Evolutionary conservation across 53 echinoderm and acorn worm species (phyloP).

Genomic region (Temnopleurus reevesii): DNA sequence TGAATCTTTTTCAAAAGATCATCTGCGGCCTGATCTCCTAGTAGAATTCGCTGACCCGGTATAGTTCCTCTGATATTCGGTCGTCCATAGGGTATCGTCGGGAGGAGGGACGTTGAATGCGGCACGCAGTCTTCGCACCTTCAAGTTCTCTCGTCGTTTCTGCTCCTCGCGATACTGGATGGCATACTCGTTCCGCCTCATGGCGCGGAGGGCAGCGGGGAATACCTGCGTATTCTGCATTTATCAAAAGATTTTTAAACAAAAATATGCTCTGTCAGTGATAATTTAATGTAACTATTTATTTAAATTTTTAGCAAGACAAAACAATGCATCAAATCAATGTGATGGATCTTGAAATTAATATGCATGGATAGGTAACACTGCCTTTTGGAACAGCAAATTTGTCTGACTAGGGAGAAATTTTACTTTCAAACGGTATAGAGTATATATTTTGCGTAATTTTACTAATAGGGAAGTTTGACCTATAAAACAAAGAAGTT

Average conservation of each 20-base stretch:
- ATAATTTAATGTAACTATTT: too few relatives aligned
- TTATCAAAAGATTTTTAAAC: neutral
- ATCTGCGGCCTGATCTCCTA: constrained; percentile 11
- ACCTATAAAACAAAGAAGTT: too few relatives aligned
- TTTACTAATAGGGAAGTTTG: too few relatives aligned
- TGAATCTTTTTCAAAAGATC: neutral
- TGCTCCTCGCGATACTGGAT: constrained; percentile 67
- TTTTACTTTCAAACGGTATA: too few relatives aligned
- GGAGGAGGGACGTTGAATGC: constrained; percentile 75
- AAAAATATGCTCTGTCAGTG: too few relatives aligned
- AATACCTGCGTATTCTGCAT: constrained; percentile 64
- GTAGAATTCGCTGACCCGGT: constrained; percentile 21
- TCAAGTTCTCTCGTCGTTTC: constrained; percentile 47
- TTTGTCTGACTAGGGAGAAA: too few relatives aligned
- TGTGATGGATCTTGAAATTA: too few relatives aligned
- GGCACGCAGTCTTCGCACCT: constrained; percentile 62
- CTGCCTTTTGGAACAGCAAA: too few relatives aligned
- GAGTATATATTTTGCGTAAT: too few relatives aligned
- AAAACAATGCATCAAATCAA: too few relatives aligned
- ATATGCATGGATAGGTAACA: too few relatives aligned
- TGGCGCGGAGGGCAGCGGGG: constrained; percentile 80
- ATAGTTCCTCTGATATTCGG: constrained; percentile 85
- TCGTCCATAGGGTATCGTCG: constrained; percentile 70
- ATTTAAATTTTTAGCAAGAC: too few relatives aligned
- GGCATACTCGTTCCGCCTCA: constrained; percentile 76